Evolutionary conservation across 1,140 invertebrate species (phyloP).

Genomic region (Aphaenogaster ashmeadi): DNA sequence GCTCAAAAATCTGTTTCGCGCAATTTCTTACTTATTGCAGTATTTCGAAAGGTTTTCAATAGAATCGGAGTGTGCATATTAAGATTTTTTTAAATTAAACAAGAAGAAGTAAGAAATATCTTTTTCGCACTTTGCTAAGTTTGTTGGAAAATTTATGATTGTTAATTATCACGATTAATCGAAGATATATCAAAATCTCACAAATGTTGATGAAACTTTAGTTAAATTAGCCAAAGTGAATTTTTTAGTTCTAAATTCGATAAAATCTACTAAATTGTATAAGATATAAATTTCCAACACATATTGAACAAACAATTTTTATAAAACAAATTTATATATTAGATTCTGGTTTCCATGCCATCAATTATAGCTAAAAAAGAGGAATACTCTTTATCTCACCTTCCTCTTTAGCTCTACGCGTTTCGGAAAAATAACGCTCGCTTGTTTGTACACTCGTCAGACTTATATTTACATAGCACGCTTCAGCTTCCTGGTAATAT

Average conservation of each 20-base stretch:
- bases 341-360: neutral
- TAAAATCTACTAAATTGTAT: neutral
- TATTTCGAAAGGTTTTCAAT: neutral
- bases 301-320: neutral
- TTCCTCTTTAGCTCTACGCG: neutral
- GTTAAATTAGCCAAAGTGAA: neutral
- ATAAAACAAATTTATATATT: neutral
- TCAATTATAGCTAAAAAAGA: neutral
- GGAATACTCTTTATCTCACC: neutral
- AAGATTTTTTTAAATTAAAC: neutral
- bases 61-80: neutral
- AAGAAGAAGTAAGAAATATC: neutral
- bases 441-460: slow-evolving; percentile 46
- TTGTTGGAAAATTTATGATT: neutral
- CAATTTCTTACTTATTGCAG: neutral
- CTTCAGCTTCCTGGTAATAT: slow-evolving; percentile 55
- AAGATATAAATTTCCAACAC: neutral
- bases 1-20: neutral
- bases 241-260: neutral
- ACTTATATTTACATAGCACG: slow-evolving; percentile 48
- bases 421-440: slow-evolving; percentile 53
- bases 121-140: neutral
- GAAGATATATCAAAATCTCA: neutral
- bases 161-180: slow-evolving; percentile 24
- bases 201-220: neutral